Conservation (phyloP, 1,140 invertebrate genomes). For the Macrobrachium rosenbergii region DNA sequence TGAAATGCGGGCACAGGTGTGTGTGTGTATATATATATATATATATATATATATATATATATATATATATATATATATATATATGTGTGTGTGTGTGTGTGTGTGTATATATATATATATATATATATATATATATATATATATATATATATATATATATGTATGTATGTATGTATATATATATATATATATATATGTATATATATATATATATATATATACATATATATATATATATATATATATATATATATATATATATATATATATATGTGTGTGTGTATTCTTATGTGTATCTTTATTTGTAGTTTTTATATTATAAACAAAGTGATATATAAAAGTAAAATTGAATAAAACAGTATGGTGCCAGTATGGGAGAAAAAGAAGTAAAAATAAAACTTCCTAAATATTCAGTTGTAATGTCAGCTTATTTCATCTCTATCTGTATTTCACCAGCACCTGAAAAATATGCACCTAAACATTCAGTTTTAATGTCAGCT, state of each 20-base stretch:
- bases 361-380: too few relatives aligned
- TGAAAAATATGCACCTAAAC: too few relatives aligned
- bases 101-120: background rate
- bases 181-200: background rate
- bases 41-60: constrained; percentile 14
- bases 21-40: too few relatives aligned
- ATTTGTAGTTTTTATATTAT: too few relatives aligned
- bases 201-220: background rate
- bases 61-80: constrained; percentile 17
- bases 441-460: too few relatives aligned
- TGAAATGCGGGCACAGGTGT: too few relatives aligned
- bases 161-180: background rate
- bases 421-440: too few relatives aligned
- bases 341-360: too few relatives aligned
- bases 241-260: background rate
- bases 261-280: background rate
- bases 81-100: background rate
- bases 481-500: too few relatives aligned
- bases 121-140: background rate
- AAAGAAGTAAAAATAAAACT: too few relatives aligned
- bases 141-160: background rate
- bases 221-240: background rate
- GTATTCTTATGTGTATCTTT: background rate
- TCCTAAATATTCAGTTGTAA: too few relatives aligned
- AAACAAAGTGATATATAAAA: too few relatives aligned